Percentiles rank a stretch among this genome's conserved stretches.
Evolutionary conservation across 1,140 invertebrate species (phyloP).

Genomic region (Tetragnatha versicolor): DNA sequence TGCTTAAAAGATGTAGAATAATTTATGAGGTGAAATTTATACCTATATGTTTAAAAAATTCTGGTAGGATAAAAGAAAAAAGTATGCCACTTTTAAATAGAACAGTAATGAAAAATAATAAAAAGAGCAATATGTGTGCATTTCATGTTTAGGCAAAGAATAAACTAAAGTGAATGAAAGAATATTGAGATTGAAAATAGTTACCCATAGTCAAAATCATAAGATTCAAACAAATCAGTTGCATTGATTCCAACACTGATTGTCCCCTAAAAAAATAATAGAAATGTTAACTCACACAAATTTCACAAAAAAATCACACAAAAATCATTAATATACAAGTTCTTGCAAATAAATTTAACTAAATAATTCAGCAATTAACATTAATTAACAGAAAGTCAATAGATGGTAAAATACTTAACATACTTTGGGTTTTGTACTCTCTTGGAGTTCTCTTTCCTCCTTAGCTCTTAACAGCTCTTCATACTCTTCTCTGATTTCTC

Average conservation of each 20-base stretch:
- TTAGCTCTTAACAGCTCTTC: conserved; percentile 74
- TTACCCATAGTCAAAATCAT: conserved; percentile 55
- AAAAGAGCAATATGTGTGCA: not conserved
- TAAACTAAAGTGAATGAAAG: not conserved
- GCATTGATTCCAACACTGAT: conserved; percentile 90
- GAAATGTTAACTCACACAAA: not conserved
- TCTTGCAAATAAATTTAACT: not conserved
- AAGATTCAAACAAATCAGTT: conserved; percentile 82
- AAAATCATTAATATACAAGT: not conserved
- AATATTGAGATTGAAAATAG: not conserved
- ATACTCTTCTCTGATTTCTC: conserved; percentile 94
- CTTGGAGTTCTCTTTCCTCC: conserved; percentile 83
- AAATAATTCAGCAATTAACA: not conserved
- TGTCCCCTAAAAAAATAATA: conserved; percentile 68
- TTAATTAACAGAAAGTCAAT: not conserved
- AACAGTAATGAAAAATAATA: not conserved
- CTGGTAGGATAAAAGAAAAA: not conserved
- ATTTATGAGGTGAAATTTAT: no score
- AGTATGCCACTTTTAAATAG: not conserved
- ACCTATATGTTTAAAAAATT: conserved; percentile 4
- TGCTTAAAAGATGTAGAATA: no score
- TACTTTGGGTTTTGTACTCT: conserved; percentile 85
- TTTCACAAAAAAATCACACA: not conserved
- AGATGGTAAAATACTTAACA: conserved; percentile 58
- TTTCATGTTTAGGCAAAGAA: not conserved